These are phyloP conservation scores for Drosophila siamana DNA, from an alignment of 2,888 invertebrate species.

Conservation along the genomic window DNA sequence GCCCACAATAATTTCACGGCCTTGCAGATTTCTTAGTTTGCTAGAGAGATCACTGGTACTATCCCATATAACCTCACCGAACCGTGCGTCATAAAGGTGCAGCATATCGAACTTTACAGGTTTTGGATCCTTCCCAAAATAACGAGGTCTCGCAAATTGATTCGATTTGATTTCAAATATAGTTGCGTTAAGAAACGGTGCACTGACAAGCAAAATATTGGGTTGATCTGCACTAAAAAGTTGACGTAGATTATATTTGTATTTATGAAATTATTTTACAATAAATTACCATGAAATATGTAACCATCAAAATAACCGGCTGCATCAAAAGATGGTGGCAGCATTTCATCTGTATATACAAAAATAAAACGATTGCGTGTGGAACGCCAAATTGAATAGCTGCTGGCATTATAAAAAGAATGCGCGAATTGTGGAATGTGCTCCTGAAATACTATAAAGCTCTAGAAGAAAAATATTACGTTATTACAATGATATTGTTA, in stretches of 20 bases:
- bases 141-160: constrained; percentile 74
- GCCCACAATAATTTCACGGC: constrained; percentile 77
- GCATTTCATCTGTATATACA: constrained; percentile 60
- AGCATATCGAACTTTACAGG: constrained; percentile 56
- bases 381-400: constrained; percentile 76
- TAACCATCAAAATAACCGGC: constrained; percentile 49
- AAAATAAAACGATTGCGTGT: constrained; percentile 72
- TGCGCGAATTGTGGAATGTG: constrained; percentile 74
- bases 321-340: constrained; percentile 3
- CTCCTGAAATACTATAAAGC: constrained; percentile 78
- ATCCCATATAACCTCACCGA: constrained; percentile 29
- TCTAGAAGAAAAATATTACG: constrained; percentile 39
- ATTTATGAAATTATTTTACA: neutral
- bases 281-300: constrained; percentile 70
- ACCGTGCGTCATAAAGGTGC: constrained; percentile 61
- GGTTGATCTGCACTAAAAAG: constrained; percentile 73
- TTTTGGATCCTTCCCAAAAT: constrained; percentile 38
- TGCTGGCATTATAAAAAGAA: constrained; percentile 71
- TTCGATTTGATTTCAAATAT: constrained; percentile 77
- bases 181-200: constrained; percentile 52
- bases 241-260: neutral
- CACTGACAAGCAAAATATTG: constrained; percentile 74
- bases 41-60: constrained; percentile 17
- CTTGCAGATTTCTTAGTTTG: constrained; percentile 74
- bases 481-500: too few species aligned